phyloP scores from a whole-genome alignment of 2,888 invertebrate genomes.

The Drosophila barbarae region DNA sequence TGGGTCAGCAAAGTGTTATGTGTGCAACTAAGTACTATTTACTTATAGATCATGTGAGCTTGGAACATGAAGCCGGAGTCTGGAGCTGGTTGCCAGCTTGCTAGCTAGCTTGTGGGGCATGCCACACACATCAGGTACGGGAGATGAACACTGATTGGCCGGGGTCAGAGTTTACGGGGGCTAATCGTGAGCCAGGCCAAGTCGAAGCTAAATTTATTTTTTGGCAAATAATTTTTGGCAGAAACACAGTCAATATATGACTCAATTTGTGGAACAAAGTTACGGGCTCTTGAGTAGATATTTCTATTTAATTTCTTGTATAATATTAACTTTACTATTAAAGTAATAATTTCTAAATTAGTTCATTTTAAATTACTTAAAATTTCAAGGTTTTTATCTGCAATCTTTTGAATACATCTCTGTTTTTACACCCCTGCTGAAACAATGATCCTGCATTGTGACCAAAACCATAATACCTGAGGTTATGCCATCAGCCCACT shows the following conservation, averaged over 20 bases:
- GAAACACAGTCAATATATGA: conserved; percentile 52
- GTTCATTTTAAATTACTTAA: too few relatives aligned
- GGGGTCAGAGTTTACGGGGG: conserved; percentile 69
- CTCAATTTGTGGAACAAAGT: conserved; percentile 51
- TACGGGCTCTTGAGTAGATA: background rate
- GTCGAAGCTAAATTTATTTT: conserved; percentile 3
- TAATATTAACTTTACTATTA: background rate
- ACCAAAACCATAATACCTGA: background rate
- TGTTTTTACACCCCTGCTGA: conserved; percentile 1
- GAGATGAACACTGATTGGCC: conserved; percentile 68
- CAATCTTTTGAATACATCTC: background rate
- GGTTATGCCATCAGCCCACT: conserved; percentile 7
- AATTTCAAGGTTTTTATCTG: background rate
- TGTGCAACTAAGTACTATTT: conserved; percentile 52
- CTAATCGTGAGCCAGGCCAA: conserved; percentile 59
- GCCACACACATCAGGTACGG: conserved; percentile 58
- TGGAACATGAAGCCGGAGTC: conserved; percentile 18
- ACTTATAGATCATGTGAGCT: conserved; percentile 63
- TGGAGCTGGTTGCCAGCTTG: conserved; percentile 7
- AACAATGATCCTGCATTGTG: conserved; percentile 29
- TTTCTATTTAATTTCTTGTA: background rate
- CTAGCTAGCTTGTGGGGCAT: conserved; percentile 26
- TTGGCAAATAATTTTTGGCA: conserved; percentile 24
- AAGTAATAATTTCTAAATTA: background rate
- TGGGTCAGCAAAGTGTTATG: conserved; percentile 71